Evolutionary conservation across 2,888 invertebrate genomes (phyloP).

Genomic region (Hirtodrosophila trivittata): DNA sequence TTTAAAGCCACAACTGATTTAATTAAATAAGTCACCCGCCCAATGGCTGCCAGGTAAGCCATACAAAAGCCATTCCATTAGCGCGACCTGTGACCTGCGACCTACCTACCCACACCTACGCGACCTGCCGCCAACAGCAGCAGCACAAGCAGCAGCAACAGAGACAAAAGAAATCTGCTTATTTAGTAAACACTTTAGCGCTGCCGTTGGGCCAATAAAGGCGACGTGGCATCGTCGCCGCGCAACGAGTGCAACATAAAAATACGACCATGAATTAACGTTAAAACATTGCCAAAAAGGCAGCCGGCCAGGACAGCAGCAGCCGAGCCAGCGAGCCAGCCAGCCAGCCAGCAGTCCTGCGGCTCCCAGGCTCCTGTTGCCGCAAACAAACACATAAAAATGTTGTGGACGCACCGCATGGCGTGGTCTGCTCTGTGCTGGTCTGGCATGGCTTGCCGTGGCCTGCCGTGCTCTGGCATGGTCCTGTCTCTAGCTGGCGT

Average conservation of each 20-base stretch:
- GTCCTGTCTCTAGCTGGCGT: constrained; percentile 52
- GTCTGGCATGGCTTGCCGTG: constrained; percentile 13
- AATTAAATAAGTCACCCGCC: constrained; percentile 70
- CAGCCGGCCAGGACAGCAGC: constrained; percentile 21
- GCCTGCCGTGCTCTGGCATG: constrained; percentile 15
- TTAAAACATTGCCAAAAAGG: constrained; percentile 78
- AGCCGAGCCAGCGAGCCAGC: neutral
- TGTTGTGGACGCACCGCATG: constrained; percentile 67
- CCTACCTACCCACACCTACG: constrained; percentile 1
- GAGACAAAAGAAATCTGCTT: constrained; percentile 67
- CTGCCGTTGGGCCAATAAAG: constrained; percentile 58
- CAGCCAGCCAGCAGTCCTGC: neutral
- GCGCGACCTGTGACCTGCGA: constrained; percentile 41
- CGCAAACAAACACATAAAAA: constrained; percentile 77
- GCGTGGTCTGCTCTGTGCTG: constrained; percentile 25
- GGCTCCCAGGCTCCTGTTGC: constrained; percentile 34
- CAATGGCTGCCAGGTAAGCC: constrained; percentile 58
- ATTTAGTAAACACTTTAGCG: constrained; percentile 74
- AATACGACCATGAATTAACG: constrained; percentile 80
- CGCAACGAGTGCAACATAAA: constrained; percentile 76
- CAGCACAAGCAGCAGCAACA: neutral
- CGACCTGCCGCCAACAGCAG: neutral
- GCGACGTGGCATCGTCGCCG: constrained; percentile 54
- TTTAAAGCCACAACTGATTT: constrained; percentile 65
- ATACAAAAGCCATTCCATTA: constrained; percentile 69